Base-by-base conservation (phyloP, 2,888 invertebrate species). In the Pachliopta kotzebuea region DNA sequence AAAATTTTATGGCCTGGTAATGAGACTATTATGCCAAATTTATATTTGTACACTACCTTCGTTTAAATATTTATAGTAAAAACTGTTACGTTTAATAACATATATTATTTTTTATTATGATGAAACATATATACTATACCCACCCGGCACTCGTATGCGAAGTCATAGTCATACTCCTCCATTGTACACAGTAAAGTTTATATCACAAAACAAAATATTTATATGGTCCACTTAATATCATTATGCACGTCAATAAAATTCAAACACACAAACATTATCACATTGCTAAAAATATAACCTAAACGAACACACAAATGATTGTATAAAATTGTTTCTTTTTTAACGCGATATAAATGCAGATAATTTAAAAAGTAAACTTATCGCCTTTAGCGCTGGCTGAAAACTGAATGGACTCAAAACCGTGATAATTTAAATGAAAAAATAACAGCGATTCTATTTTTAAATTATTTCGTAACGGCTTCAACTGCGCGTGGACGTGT, bases 101-200 rank as follows among this genome's bases (percentile, higher is more conserved):
- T n/a, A n/a, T n/a, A n/a, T n/a, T n/a, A n/a, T n/a, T n/a, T n/a
- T n/a, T n/a, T n/a, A n/a, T n/a, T n/a, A n/a, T n/a, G n/a, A n/a
- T n/a, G 14, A 3, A 42, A 56, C 11, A 55, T 2, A 81, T n/a
- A n/a, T n/a, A n/a, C n/a, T n/a, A n/a, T 84, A 90, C 92, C 83
- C 88, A 94, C 94, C 94, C 93, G 92, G 88, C 94, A 94, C 86
- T 94, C 94, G 84, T 92, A 94, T 70, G 93, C 92, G 88, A 94
- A 94, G 85, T 94, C 93, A 86, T 94, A 94, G 76, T 94, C 93
- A 82, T 93, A 92, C 69, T 92, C 91, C 72, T 90, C 90, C 92
- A 92, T 85, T 76, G 76, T 76, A 68, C 67, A 70, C 76, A 79
- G 73, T 73, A 74, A 68, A 72, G 42, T 74, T 67, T 74, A 70